Evolutionary conservation across 2,888 invertebrate genomes (phyloP).

Genomic region (Chrysina gloriosa): DNA sequence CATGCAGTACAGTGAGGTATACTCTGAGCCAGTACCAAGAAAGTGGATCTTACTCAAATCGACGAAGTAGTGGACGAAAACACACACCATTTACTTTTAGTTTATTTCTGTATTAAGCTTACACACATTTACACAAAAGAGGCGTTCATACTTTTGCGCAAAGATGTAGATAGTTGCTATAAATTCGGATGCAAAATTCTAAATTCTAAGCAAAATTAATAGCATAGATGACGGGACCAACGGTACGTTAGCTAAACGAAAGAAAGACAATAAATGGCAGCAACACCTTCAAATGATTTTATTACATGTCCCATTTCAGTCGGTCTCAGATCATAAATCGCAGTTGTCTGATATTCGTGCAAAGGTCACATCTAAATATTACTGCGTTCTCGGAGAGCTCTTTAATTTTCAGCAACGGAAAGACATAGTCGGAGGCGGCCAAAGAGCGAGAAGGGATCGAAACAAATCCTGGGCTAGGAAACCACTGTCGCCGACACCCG

Average conservation of each 20-base stretch:
- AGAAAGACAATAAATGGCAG: slow-evolving; percentile 9
- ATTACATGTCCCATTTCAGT: slow-evolving; percentile 29
- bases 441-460: slow-evolving; percentile 30
- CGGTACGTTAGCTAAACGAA: slow-evolving; percentile 10
- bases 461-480: slow-evolving; percentile 38
- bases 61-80: too few species aligned
- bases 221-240: background rate
- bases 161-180: slow-evolving; percentile 27
- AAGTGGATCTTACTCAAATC: too few species aligned
- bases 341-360: slow-evolving; percentile 6
- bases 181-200: too few species aligned
- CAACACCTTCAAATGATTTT: slow-evolving; percentile 26
- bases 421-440: slow-evolving; percentile 29
- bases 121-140: too few species aligned
- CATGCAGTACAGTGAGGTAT: too few species aligned
- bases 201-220: slow-evolving; percentile 40
- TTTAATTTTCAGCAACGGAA: slow-evolving; percentile 34
- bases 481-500: slow-evolving; percentile 39
- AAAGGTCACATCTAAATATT: slow-evolving; percentile 33
- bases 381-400: slow-evolving; percentile 23
- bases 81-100: too few species aligned
- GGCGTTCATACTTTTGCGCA: too few species aligned
- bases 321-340: slow-evolving; percentile 27
- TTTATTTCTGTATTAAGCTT: too few species aligned
- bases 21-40: too few species aligned